Evolutionary conservation across 2,888 invertebrate species (phyloP), one percentile per base, ranked within the genome.

Genomic region (Ormyrus rosae): DNA sequence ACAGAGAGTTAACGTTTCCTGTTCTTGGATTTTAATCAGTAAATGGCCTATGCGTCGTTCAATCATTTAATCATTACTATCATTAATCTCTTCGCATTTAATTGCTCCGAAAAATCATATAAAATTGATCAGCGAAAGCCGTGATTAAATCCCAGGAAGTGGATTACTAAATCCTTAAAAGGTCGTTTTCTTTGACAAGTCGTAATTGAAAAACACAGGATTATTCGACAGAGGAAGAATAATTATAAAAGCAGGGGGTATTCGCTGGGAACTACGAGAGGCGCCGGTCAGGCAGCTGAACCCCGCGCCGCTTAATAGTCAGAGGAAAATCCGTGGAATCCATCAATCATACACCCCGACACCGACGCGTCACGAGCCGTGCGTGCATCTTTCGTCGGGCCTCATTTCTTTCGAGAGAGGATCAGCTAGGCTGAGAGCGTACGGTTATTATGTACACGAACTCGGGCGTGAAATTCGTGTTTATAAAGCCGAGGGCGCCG

Each of bases 291-390:
- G 9, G 64, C 69, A 55, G 74, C 58, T 70, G 67, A 71, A 77
- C 78, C 63, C 68, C 69, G 13, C 78, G 72, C 68, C 69, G 34
- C 70, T 73, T 50, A 73, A 70, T 81, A 55, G 71, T 76, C 70
- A 68, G 77, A 76, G 63, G 58, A 68, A 79, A 81, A 79, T 72
- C 69, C 61, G 56, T 10, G 65, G n/a, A 72, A 76, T 70, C 74
- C 69, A 81, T 81, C 78, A 81, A 81, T 81, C 79, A 81, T 65
- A 53, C 48, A n/a, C 6, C 34, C 34, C 61, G 67, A 73, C 13
- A 61, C 51, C 56, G 55, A 64, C 50, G 60, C 65, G 2, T 11
- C 11, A 46, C 51, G 10, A 10, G 48, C 46, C 63, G 9, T 51
- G 67, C 45, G 61, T 60, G 56, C 8, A 46, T 74, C 75, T 60